Conservation (phyloP, 37 sponge, comb jelly and placozoan species). For the Cladorhizidae sp. region DNA sequence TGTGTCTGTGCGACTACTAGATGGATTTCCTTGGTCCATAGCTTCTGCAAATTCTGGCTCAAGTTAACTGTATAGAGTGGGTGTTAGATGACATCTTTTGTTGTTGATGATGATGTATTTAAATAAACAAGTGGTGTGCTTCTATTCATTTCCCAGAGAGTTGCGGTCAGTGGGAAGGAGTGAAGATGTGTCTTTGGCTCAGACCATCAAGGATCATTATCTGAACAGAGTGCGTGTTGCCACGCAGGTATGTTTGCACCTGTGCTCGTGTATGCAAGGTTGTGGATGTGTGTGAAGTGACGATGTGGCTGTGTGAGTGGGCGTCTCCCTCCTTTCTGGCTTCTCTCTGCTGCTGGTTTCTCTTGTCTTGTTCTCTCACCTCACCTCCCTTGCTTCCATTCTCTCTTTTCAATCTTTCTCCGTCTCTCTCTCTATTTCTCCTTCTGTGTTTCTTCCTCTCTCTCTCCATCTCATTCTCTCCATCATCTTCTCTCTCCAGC, state of each 20-base stretch:
- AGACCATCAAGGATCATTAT: conserved; percentile 54
- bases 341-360: neutral
- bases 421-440: too few species aligned
- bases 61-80: too few species aligned
- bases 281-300: neutral
- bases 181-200: conserved; percentile 46
- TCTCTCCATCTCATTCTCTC: too few species aligned
- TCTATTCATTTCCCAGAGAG: conserved; percentile 24
- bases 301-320: too few species aligned
- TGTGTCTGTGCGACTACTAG: neutral
- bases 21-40: too few species aligned
- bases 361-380: neutral
- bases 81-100: too few species aligned
- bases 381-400: neutral
- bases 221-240: conserved; percentile 38
- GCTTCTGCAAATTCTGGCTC: too few species aligned
- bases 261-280: neutral
- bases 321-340: too few species aligned
- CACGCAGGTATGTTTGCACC: conserved; percentile 42
- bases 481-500: too few species aligned
- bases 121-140: too few species aligned
- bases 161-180: conserved; percentile 15
- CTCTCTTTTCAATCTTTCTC: conserved; percentile 1
- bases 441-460: too few species aligned
- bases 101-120: too few species aligned